Evolutionary conservation across 2,797 vertebrate genomes (phyloP), one percentile per base, ranked within the genome.

Genomic region (Chromobotia macracanthus): DNA sequence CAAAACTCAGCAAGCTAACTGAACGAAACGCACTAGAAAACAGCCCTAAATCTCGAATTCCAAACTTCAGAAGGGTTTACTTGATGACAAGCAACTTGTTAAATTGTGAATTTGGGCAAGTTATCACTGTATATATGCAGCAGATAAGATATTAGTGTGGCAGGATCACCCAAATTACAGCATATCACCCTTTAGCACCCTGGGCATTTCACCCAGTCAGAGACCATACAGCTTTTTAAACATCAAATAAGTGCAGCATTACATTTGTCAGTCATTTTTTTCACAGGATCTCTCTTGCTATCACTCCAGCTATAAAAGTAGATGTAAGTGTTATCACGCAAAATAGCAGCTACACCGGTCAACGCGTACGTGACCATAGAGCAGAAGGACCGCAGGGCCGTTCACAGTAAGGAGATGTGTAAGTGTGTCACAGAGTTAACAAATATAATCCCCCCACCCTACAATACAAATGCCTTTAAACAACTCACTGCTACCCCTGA

Each of bases 331-430:
- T 77, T 41, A 53, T 58, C 10, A 44, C 9, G 38, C 38, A 78
- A 64, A 86, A 76, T 90, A 93, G 92, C 91, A 93, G 91, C 92
- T 89, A 78, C 88, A 88, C 86, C 87, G 87, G 83, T 87, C 89
- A 66, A 78, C 82, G 85, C 77, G 75, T 46, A 82, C 73, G 65
- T 80, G 86, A 85, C 72, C 69, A 76, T 82, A 73, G 80, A 83
- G 79, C 38, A 63, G 48, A 31, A 85, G 76, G 72, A 84, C 85
- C 79, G 48, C 70, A 84, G 83, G 68, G 70, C 64, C 83, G 71
- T 81, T 70, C 64, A 66, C 78, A 72, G 77, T 82, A 67, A 65
- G 19, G 35, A 12, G 79, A 81, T 66, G 69, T 66, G 16, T 63
- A 76, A 70, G 48, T 11, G 41, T 55, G 56, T 55, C 67, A 51